These are phyloP conservation scores for Microtus richardsoni DNA, from an alignment of 2,113 vertebrate species.

Conservation along the genomic window DNA sequence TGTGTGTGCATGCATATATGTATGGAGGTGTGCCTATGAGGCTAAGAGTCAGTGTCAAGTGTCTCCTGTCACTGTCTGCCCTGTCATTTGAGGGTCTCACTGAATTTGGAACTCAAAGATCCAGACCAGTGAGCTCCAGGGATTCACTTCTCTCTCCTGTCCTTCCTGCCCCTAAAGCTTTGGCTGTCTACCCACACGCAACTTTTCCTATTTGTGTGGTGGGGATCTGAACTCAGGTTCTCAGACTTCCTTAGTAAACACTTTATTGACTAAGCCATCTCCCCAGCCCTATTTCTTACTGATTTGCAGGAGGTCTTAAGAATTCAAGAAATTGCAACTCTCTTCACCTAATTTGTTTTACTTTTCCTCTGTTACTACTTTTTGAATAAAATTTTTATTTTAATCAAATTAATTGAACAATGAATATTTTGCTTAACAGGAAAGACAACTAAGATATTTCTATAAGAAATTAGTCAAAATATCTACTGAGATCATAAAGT, in stretches of 20 bases:
- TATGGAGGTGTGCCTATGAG: not conserved
- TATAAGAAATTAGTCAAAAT: slow-evolving; percentile 70
- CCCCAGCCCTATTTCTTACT: not conserved
- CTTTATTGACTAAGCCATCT: not conserved
- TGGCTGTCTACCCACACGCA: not conserved
- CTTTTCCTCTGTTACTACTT: not conserved
- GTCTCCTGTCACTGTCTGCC: not conserved
- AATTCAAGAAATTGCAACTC: not conserved
- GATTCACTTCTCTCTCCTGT: not conserved
- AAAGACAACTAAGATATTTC: slow-evolving; percentile 15
- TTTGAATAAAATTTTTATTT: not conserved
- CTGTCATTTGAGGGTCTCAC: not conserved
- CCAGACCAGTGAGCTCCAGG: not conserved
- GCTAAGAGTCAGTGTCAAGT: not conserved
- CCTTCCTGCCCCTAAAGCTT: not conserved
- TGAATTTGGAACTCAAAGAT: not conserved
- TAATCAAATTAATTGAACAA: not conserved
- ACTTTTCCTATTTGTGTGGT: not conserved
- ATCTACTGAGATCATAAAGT: slow-evolving; percentile 64
- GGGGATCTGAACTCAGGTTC: not conserved
- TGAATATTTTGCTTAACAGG: slow-evolving; percentile 73
- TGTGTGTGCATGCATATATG: not conserved
- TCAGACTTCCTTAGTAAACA: no score
- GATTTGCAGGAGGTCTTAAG: not conserved
- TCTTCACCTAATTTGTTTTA: not conserved